Base-by-base conservation (phyloP, 2,113 vertebrate species). In the Alosa alosa region DNA sequence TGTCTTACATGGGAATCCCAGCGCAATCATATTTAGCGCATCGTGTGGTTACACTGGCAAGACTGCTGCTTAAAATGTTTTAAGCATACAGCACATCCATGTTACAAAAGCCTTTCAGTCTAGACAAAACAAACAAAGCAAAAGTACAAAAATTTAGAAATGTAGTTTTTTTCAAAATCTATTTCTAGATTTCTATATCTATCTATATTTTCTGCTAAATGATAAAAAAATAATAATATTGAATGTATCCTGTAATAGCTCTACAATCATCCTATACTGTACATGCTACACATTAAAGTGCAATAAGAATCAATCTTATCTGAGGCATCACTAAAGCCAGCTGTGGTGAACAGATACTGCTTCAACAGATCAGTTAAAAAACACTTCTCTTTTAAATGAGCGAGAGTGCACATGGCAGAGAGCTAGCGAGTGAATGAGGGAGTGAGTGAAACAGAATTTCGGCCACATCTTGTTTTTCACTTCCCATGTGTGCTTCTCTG, bases 401-500 rank as follows among this genome's bases (percentile, higher is more conserved):
- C 52, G 82, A 52, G 60, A 49, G 82, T 49, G n/a, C 39, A 36
- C 11, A 10, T 39, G 31, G 72, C 72, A 68, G 83, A 83, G 68
- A 72, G 82, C 47, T 72, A 83, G 46, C 41, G 83, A 82, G 55
- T 84, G 68, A 81, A 15, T 9, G 49, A 83, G 86, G 85, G 68
- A 55, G 83, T 84, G 82, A 89, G 50, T 85, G 90, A 91, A 91
- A 91, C 83, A 88, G 75, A 0, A 83, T 85, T 84, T 87, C 81
- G 86, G 89, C 91, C 90, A 92, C 91, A 91, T 92, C 90, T 93
- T 90, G 86, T 92, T 87, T 94, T 94, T 94, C 93, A 93, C 91
- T 94, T 94, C 94, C 92, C 89, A 85, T 90, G 89, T 90, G 72
- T 78, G 72, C 39, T 44, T 86, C 85, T 75, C 87, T 47, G 4